phyloP scores from a whole-genome alignment of 2,113 vertebrate species.

The Barnardius zonarius region DNA sequence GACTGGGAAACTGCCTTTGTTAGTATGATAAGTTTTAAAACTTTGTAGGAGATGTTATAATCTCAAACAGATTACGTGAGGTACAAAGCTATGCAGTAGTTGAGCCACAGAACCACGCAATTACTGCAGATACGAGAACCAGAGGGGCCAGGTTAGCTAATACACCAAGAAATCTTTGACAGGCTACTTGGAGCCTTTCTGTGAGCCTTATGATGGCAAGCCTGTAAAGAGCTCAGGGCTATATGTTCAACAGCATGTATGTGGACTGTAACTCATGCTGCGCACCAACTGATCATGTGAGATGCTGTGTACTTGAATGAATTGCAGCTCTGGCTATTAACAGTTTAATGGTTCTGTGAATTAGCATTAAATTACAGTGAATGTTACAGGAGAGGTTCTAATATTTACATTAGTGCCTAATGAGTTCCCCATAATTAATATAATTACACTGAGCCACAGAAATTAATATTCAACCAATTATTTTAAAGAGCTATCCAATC shows the following conservation, averaged over 20 bases:
- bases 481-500: not conserved
- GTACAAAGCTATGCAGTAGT: not conserved
- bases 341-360: not conserved
- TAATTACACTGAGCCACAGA: not conserved
- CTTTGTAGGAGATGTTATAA: not conserved
- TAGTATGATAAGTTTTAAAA: not conserved
- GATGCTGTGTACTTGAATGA: not conserved
- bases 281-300: not conserved
- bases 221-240: not conserved
- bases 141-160: not conserved
- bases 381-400: not conserved
- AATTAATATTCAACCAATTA: not conserved
- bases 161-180: not conserved
- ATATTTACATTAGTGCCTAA: not conserved
- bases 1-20: not conserved
- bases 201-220: not conserved
- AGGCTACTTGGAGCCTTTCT: not conserved
- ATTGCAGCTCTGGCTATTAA: slow-evolving; percentile 5
- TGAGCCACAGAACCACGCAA: not conserved
- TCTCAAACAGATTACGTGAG: not conserved
- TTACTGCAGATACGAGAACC: not conserved
- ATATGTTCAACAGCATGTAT: accelerated
- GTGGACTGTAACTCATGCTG: not conserved
- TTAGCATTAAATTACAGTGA: slow-evolving; percentile 14
- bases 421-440: not conserved